phyloP scores from a whole-genome alignment of 2,113 vertebrate genomes.

The Burhinus bistriatus region DNA sequence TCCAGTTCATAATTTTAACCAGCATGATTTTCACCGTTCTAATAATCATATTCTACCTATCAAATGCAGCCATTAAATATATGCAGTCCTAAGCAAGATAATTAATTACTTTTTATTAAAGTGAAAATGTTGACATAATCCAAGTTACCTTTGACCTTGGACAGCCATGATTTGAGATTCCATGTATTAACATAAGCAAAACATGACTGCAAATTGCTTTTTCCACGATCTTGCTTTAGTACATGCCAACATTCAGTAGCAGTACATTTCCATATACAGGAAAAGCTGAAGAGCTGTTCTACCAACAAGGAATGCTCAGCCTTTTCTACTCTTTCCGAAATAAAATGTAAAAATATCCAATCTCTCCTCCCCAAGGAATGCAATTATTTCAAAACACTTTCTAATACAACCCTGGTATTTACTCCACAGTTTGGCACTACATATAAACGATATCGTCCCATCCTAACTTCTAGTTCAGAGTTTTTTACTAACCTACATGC shows the following conservation, averaged over 20 bases:
- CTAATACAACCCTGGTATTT: not conserved
- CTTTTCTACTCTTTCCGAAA: constrained; percentile 43
- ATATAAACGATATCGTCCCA: rapidly evolving
- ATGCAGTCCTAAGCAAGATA: not conserved
- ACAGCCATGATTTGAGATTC: constrained; percentile 1
- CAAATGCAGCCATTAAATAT: not conserved
- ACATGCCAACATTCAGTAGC: constrained; percentile 45
- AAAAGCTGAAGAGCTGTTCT: constrained; percentile 34
- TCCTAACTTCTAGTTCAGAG: not conserved
- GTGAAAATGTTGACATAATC: not conserved
- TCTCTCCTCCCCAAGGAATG: not conserved
- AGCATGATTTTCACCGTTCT: not conserved
- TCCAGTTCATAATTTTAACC: not conserved
- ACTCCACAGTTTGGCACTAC: not conserved
- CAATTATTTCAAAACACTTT: constrained; percentile 38
- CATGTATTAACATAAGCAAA: constrained; percentile 44
- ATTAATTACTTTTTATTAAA: not conserved
- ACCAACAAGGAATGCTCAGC: constrained; percentile 13
- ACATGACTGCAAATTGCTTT: constrained; percentile 34
- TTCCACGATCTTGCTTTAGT: constrained; percentile 15
- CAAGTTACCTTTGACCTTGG: not conserved
- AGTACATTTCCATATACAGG: constrained; percentile 52
- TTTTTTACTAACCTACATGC: not conserved
- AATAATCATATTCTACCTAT: not conserved
- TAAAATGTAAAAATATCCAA: constrained; percentile 49